Evolutionary conservation across 2,888 invertebrate genomes (phyloP).

Genomic region (Barypeithes pellucidus): DNA sequence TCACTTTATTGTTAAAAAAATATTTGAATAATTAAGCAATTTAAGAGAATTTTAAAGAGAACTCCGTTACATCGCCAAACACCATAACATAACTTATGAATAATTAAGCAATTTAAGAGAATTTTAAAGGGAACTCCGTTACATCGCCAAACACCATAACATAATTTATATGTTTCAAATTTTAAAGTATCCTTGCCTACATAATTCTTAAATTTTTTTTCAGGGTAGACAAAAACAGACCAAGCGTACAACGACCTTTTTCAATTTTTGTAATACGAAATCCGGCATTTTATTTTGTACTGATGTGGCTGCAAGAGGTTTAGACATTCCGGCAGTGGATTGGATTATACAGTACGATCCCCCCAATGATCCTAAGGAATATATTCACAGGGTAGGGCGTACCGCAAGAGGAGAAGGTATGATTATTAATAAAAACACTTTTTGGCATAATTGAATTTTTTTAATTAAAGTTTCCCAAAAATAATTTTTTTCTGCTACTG

Average conservation of each 20-base stretch:
- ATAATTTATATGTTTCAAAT: no score
- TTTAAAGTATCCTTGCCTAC: background rate
- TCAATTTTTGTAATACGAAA: slow-evolving; percentile 97
- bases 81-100: no score
- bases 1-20: no score
- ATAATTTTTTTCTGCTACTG: no score
- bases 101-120: no score
- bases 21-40: no score
- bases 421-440: background rate
- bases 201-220: slow-evolving; percentile 57
- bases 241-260: slow-evolving; percentile 96
- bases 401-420: slow-evolving; percentile 88
- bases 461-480: no score
- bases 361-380: slow-evolving; percentile 99
- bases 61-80: no score
- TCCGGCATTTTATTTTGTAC: slow-evolving; percentile 95
- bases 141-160: no score
- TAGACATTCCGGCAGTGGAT: slow-evolving; percentile 97
- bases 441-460: no score
- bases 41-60: no score
- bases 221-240: slow-evolving; percentile 99
- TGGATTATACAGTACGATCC: slow-evolving; percentile 99
- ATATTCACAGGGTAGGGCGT: slow-evolving; percentile 88
- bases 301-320: slow-evolving; percentile 96
- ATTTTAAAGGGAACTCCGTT: no score